Evolutionary conservation across 2,888 invertebrate genomes (phyloP).

Genomic region (Biston stratarius): DNA sequence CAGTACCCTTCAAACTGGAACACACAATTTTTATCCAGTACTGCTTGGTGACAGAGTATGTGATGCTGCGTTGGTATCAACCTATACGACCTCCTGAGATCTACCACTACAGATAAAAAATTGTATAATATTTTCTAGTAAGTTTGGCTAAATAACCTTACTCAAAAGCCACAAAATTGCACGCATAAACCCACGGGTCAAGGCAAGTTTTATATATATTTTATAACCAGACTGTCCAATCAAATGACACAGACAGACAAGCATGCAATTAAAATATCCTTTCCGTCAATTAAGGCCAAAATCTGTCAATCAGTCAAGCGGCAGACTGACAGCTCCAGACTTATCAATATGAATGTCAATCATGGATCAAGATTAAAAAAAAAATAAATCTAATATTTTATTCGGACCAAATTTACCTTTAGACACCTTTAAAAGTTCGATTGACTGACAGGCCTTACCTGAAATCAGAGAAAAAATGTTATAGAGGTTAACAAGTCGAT

Average conservation of each 20-base stretch:
- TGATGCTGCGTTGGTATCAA: too few relatives aligned
- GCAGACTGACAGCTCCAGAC: constrained; percentile 57
- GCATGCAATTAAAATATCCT: constrained; percentile 70
- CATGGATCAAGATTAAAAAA: constrained; percentile 24
- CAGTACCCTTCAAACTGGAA: too few relatives aligned
- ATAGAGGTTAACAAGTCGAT: not conserved
- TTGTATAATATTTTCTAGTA: too few relatives aligned
- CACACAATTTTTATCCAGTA: too few relatives aligned
- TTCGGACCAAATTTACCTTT: constrained; percentile 20
- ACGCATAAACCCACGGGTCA: too few relatives aligned
- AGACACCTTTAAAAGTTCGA: constrained; percentile 16
- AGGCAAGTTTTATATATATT: not conserved
- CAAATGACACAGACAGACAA: constrained; percentile 37
- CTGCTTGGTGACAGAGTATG: too few relatives aligned
- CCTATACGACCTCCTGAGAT: too few relatives aligned
- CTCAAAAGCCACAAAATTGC: too few relatives aligned
- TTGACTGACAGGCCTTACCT: constrained; percentile 27
- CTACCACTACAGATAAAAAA: too few relatives aligned
- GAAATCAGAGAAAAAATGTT: constrained; percentile 17
- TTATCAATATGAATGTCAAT: constrained; percentile 54
- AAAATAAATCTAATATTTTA: constrained; percentile 6
- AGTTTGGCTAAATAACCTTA: too few relatives aligned
- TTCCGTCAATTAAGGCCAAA: constrained; percentile 77
- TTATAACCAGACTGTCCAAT: constrained; percentile 24
- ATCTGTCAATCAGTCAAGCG: constrained; percentile 73